A percentile compares a stretch with the other conserved stretches of the same genome.
Conservation (phyloP, 2,888 invertebrate genomes). For the Anodontia alba region DNA sequence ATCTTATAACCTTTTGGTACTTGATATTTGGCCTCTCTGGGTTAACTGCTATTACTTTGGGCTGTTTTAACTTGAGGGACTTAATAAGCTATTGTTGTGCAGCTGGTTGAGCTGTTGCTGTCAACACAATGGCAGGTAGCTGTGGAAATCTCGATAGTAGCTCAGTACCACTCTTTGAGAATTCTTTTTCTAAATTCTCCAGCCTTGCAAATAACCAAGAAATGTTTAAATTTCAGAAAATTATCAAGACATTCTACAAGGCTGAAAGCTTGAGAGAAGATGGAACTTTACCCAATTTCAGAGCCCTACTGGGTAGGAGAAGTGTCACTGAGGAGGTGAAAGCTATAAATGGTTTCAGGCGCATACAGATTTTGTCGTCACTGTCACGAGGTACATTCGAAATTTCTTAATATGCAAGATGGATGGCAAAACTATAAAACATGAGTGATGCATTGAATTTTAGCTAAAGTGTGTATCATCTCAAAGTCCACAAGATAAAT, state of each 20-base stretch:
- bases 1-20: constrained; percentile 20
- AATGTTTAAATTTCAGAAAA: constrained; percentile 39
- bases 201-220: constrained; percentile 25
- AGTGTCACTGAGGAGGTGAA: constrained; percentile 63
- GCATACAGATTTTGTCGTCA: constrained; percentile 41
- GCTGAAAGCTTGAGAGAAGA: constrained; percentile 27
- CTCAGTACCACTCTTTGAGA: constrained; percentile 16
- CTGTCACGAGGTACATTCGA: constrained; percentile 34
- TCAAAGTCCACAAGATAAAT: too few species aligned
- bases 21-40: constrained; percentile 35
- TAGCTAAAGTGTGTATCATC: too few species aligned
- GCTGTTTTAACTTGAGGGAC: constrained; percentile 34
- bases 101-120: constrained; percentile 57
- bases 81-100: constrained; percentile 35
- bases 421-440: too few species aligned
- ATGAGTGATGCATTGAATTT: too few species aligned
- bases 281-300: constrained; percentile 49
- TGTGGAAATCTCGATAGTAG: constrained; percentile 26
- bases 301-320: constrained; percentile 45
- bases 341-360: constrained; percentile 32
- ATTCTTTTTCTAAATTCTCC: constrained; percentile 24
- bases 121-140: constrained; percentile 38
- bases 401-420: too few species aligned
- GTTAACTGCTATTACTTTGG: constrained; percentile 17
- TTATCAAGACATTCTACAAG: constrained; percentile 40